Base-by-base conservation (phyloP, 2,888 invertebrate species). In the Rutpela maculata region DNA sequence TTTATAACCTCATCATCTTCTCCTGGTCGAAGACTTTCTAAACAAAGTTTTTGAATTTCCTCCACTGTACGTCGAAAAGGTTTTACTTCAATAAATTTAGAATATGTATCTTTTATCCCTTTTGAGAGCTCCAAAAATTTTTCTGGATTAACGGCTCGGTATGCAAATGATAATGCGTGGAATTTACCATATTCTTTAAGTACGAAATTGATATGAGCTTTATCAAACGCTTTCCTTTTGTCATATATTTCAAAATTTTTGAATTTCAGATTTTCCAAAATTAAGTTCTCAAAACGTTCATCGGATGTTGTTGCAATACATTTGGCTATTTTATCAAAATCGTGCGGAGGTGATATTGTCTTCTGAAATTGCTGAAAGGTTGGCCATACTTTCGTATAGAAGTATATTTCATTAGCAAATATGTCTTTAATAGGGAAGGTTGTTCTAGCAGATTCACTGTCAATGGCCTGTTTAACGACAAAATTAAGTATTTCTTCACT, bases 141-240 rank as follows among this genome's bases (percentile, higher is more conserved):
- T 0, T 35, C 31, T 9, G 31, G 7, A 35, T 80, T 50, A 57
- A 75, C 69, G 12, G 79, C 70, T 65, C 78, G 81, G 31, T 82
- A 57, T 0, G 78, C 84, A 26, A 81, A 79, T 1, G 83, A 83
- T 18, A 81, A 43, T 9, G 81, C 81, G 63, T 35, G 31, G 31
- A 35, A 35, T 35, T 35, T 35, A 35, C 31, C 31, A 9, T 35
- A 35, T 35, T 35, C 79, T 31, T 79, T 75, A 12, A 84, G 68
- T 22, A 83, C 76, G 0, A 82, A 35, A 7, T 71, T 70, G 3
- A 80, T 67, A 60, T 85, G 84, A 17, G 83, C 77, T 2, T 76
- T 74, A 66, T 85, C 81, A 4, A 86, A 65, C 9, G 71, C n/a
- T 31, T 72, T 55, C 15, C 62, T 66, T 17, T 73, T 75, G 17